A percentile compares a stretch with the other conserved stretches of the same genome.
phyloP scores from a whole-genome alignment of 1,140 invertebrate species.

The Lasioglossum baleicum region DNA sequence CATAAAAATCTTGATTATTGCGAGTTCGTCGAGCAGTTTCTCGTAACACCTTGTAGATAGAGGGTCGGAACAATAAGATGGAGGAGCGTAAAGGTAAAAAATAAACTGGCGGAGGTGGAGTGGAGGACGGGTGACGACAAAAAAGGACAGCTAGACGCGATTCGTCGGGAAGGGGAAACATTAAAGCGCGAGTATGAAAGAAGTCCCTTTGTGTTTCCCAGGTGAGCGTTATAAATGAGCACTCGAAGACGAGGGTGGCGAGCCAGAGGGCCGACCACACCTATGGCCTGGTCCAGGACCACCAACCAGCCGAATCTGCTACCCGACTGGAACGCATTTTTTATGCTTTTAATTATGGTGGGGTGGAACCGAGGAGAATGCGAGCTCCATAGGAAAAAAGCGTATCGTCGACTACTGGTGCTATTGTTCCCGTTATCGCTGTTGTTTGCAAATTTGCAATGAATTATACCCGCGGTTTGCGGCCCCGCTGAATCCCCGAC shows the following conservation, averaged over 20 bases:
- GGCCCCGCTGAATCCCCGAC: no score
- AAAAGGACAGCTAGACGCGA: slow-evolving; percentile 48
- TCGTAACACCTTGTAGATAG: no score
- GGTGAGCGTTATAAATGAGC: slow-evolving; percentile 79
- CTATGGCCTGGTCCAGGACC: slow-evolving; percentile 74
- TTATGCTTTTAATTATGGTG: background rate
- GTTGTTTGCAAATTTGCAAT: no score
- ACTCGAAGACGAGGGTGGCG: slow-evolving; percentile 38
- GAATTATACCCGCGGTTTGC: no score
- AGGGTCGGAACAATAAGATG: no score
- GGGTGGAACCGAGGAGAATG: no score
- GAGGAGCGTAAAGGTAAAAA: slow-evolving; percentile 27
- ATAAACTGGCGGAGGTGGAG: background rate
- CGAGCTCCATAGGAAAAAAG: no score
- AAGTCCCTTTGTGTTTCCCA: slow-evolving; percentile 76
- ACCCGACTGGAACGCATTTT: slow-evolving; percentile 40
- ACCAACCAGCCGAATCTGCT: slow-evolving; percentile 69
- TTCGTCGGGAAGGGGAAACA: slow-evolving; percentile 53
- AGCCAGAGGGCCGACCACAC: slow-evolving; percentile 67
- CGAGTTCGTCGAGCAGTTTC: no score
- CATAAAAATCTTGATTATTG: no score
- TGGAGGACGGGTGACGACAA: slow-evolving; percentile 39
- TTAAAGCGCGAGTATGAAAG: slow-evolving; percentile 71
- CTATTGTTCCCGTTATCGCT: no score
- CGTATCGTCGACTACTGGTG: background rate